Conservation (phyloP, 2,888 invertebrate species). For the Drosophila seclusa region DNA sequence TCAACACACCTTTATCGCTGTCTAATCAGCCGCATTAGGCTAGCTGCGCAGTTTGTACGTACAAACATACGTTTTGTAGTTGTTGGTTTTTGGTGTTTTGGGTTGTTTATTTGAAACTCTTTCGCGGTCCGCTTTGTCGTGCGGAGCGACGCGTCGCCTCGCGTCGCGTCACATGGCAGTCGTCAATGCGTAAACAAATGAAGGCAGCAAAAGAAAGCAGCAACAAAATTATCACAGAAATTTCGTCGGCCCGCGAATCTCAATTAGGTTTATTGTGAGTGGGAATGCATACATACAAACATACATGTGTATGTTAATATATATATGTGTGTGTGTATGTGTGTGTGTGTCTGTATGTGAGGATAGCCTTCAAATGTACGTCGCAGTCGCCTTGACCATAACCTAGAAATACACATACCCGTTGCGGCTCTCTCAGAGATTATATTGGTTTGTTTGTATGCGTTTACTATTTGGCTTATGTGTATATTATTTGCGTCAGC, state of each 20-base stretch:
- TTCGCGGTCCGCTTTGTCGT: slow-evolving; percentile 26
- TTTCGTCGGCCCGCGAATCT: slow-evolving; percentile 22
- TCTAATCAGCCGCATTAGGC: slow-evolving; percentile 49
- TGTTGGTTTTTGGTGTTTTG: slow-evolving; percentile 15
- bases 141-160: slow-evolving; percentile 10
- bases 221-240: slow-evolving; percentile 50
- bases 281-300: slow-evolving; percentile 2
- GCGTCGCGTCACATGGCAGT: slow-evolving; percentile 28
- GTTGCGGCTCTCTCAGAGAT: slow-evolving; percentile 35
- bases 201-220: slow-evolving; percentile 55
- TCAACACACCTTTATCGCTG: slow-evolving; percentile 73
- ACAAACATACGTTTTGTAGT: slow-evolving; percentile 10
- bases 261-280: slow-evolving; percentile 37
- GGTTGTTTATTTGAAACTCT: slow-evolving; percentile 34
- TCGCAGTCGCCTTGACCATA: slow-evolving; percentile 72
- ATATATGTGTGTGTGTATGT: slow-evolving; percentile 12
- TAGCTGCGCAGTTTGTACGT: slow-evolving; percentile 39
- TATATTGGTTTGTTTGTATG: slow-evolving; percentile 1
- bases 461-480: slow-evolving; percentile 4
- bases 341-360: slow-evolving; percentile 20
- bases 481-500: slow-evolving; percentile 43
- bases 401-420: slow-evolving; percentile 64
- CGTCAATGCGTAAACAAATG: slow-evolving; percentile 66
- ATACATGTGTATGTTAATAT: neutral
- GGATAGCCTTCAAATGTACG: slow-evolving; percentile 69